A percentile compares a stretch with the other conserved stretches of the same genome.
Conservation (phyloP, 2,113 vertebrate species). For the Sebastes fasciatus region DNA sequence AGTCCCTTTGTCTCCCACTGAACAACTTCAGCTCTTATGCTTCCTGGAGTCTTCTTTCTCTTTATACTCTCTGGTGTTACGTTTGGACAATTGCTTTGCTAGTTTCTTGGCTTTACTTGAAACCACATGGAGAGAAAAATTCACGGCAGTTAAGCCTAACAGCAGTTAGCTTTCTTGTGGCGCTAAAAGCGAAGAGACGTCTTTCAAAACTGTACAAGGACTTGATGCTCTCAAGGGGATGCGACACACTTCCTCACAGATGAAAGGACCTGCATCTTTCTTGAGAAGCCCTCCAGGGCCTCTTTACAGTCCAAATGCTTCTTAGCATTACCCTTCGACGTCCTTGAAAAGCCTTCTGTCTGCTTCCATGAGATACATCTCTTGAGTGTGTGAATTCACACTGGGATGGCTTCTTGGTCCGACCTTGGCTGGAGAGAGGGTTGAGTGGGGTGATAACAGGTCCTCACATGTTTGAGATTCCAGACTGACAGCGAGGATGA, state of each 20-base stretch:
- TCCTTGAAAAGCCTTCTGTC: slow-evolving; percentile 43
- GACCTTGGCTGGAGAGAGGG: slow-evolving; percentile 42
- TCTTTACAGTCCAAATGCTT: slow-evolving; percentile 46
- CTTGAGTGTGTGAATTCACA: slow-evolving; percentile 26
- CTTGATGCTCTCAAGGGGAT: slow-evolving; percentile 27
- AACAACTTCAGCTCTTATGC: not conserved
- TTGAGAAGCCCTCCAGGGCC: slow-evolving; percentile 45
- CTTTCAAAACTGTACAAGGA: slow-evolving; percentile 41
- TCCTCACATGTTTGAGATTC: not conserved
- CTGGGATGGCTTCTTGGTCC: slow-evolving; percentile 20
- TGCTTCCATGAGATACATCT: slow-evolving; percentile 34
- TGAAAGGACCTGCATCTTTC: slow-evolving; percentile 46
- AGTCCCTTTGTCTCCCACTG: slow-evolving; percentile 12
- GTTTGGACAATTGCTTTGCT: not conserved
- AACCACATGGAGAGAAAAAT: not conserved
- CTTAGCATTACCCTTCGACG: slow-evolving; percentile 33
- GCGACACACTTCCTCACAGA: slow-evolving; percentile 39
- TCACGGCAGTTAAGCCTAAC: not conserved
- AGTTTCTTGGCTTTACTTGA: slow-evolving; percentile 23
- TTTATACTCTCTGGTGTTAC: not conserved
- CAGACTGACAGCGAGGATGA: not conserved
- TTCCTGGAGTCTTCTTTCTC: not conserved
- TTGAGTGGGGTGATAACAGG: not conserved
- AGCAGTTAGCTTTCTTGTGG: slow-evolving; percentile 9
- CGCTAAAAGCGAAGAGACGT: slow-evolving; percentile 29